A percentile compares a stretch with the other conserved stretches of the same genome.
These are phyloP conservation scores for Drosophila siamana DNA, from an alignment of 2,888 invertebrate species.

Conservation along the genomic window DNA sequence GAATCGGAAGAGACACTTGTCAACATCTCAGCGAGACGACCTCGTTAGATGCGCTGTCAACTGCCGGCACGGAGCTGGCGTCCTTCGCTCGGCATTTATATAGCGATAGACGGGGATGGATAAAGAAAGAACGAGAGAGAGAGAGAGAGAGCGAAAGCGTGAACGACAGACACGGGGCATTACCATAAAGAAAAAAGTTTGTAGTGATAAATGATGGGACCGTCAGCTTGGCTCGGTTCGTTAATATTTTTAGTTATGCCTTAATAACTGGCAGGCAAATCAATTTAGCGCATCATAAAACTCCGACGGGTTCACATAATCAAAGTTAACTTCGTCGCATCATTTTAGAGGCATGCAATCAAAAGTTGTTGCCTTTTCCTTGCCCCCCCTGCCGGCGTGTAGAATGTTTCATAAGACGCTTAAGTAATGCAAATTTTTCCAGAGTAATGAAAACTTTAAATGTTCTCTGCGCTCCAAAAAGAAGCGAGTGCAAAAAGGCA, in stretches of 20 bases:
- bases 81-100: conserved; percentile 57
- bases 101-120: conserved; percentile 38
- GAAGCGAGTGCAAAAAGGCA: conserved; percentile 36
- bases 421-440: conserved; percentile 53
- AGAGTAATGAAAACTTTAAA: conserved; percentile 62
- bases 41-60: conserved; percentile 59
- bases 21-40: conserved; percentile 54
- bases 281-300: conserved; percentile 75
- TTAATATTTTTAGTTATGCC: conserved; percentile 78
- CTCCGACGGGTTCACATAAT: conserved; percentile 45
- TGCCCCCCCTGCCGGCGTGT: neutral
- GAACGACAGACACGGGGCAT: conserved; percentile 30
- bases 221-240: conserved; percentile 61
- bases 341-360: conserved; percentile 45
- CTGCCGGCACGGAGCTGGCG: conserved; percentile 35
- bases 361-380: conserved; percentile 47
- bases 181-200: conserved; percentile 53
- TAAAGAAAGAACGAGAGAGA: neutral
- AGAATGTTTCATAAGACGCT: conserved; percentile 32
- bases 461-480: conserved; percentile 36
- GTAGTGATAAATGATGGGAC: conserved; percentile 73
- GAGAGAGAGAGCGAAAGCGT: neutral
- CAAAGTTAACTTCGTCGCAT: conserved; percentile 52
- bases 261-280: conserved; percentile 73
- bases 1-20: conserved; percentile 42